Base-by-base conservation (phyloP, 2,113 vertebrate genomes). In the Pteropus alecto region DNA sequence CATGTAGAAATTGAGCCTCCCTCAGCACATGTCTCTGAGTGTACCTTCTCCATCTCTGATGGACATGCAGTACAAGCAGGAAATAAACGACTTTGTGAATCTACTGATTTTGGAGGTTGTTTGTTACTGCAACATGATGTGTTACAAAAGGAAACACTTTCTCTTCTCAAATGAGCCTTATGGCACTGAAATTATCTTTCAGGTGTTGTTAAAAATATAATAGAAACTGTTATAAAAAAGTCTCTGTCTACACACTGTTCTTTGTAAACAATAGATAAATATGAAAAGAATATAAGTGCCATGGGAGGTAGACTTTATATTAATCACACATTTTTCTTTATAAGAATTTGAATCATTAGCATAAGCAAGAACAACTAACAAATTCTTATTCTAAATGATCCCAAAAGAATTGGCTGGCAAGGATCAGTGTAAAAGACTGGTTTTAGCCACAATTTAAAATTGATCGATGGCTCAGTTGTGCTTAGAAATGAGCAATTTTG, bases 401-500 rank as follows among this genome's bases (percentile, higher is more conserved):
- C 56, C 87, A 28, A 91, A 92, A 82, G 38, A 89, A 92, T 65
- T 86, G 35, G 2, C n/a, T 86, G 46, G 6, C 71, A 86, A 84
- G 30, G 35, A 93, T 82, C 30, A 74, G 38, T 38, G 68, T 28
- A 96, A 90, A 78, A 94, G 26, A 33, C 2, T 73, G 68, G n/a
- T 88, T 93, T 93, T 81, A 94, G 74, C 2, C 82, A 87, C 77
- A 95, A 74, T 79, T 90, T 74, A 77, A 96, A 81, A 91, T 41
- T 85, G 54, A 91, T 48, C 7, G 28, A 35, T 73, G 54, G 14
- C 77, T 87, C 33, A 91, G 3, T 21, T 90, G 24, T 82, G 41
- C 58, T 68, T 3, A 60, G 51, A 92, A 95, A 63, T 46, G 18
- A 93, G 16, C 38, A 95, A 58, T 65, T 87, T 26, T 78, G 51